Base-by-base conservation (phyloP, 2,113 vertebrate species). In the Ondatra zibethicus region DNA sequence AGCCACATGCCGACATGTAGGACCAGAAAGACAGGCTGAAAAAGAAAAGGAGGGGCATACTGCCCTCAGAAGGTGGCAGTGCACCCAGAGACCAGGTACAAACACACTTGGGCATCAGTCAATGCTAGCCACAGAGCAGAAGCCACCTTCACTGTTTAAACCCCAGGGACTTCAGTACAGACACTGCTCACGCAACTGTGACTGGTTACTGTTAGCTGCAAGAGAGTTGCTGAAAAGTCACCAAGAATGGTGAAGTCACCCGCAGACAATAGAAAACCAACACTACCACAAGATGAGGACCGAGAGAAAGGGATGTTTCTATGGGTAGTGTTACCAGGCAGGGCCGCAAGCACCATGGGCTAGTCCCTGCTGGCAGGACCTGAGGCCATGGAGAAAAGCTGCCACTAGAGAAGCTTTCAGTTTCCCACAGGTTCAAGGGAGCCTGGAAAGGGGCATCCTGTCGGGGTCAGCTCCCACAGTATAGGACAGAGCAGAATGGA, bases 381-480 rank as follows among this genome's bases (percentile, higher is more conserved):
- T 80, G 25, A 8, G 3, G 65, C n/a, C 72, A 21, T n/a, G n/a
- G 27, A n/a, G 31, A 70, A 7, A 33, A 86, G 5, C 36, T 78
- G 88, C 42, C 63, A 58, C 50, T 45, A 11, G 27, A 73, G 36
- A 90, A 7, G n/a, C 36, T 73, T 89, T 70, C 76, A 25, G 1
- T 33, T n/a, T 58, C 29, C 68, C 16, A 5, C 2, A 25, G 14
- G 17, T 16, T 58, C 70, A 39, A 0, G 2, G 81, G 36, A 95
- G 4, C 36, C 52, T 7, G 0, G 42, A 8, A 7, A 36, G 52
- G 50, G 29, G 31, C 45, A 88, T 50, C 9, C 50, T 16, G 5
- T 16, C 1, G 2, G 31, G 0, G 2, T 39, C 61, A 42, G 29
- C 0, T 19, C n/a, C 9, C 2, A 58, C 0, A 0, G 42, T 6